phyloP scores from a whole-genome alignment of 2,888 invertebrate species.

The Hirudinaria manillensis region DNA sequence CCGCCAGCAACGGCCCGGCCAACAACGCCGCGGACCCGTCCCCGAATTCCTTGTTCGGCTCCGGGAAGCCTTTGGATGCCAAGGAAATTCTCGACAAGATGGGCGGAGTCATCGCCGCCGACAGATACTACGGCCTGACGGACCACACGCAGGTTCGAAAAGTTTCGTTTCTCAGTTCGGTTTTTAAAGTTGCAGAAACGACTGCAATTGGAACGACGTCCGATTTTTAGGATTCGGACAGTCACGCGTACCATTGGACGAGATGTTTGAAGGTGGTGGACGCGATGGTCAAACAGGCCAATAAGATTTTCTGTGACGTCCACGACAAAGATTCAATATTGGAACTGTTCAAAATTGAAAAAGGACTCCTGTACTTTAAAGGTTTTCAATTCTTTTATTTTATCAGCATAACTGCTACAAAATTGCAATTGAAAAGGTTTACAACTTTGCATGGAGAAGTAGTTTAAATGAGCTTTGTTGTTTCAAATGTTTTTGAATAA shows the following conservation, averaged over 20 bases:
- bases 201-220: neutral
- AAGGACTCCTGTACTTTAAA: slow-evolving; percentile 59
- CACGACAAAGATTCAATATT: slow-evolving; percentile 58
- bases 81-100: slow-evolving; percentile 10
- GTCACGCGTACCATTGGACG: slow-evolving; percentile 54
- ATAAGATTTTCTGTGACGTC: slow-evolving; percentile 59
- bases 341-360: slow-evolving; percentile 59
- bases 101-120: neutral
- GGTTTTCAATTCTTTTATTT: slow-evolving; percentile 48
- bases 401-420: neutral
- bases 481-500: neutral
- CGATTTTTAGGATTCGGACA: slow-evolving; percentile 32
- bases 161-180: neutral
- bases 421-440: neutral
- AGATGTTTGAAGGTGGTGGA: slow-evolving; percentile 59
- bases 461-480: neutral
- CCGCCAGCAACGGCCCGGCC: slow-evolving; percentile 3
- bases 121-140: neutral
- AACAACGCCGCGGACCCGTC: neutral
- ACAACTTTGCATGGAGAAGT: neutral
- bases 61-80: slow-evolving; percentile 7
- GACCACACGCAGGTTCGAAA: neutral
- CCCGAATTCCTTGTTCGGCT: neutral
- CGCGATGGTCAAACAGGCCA: slow-evolving; percentile 58
- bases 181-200: neutral